Evolutionary conservation across 1,140 invertebrate species (phyloP).

Genomic region (Drosophila watanabei): DNA sequence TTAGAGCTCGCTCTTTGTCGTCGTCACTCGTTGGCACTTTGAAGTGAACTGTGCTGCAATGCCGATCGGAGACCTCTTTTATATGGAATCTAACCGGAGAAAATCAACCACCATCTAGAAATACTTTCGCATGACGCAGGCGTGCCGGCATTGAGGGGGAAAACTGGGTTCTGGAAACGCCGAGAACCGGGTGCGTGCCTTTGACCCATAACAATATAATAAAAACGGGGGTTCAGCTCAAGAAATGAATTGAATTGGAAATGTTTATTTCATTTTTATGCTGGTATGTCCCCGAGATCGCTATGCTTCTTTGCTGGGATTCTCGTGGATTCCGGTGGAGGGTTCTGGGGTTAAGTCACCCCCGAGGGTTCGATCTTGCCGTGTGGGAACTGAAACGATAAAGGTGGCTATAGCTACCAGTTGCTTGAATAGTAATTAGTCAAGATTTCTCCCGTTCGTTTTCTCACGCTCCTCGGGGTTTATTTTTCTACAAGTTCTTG

Average conservation of each 20-base stretch:
- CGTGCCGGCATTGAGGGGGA: conserved; percentile 54
- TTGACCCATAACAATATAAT: conserved; percentile 64
- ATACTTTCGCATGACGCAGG: conserved; percentile 82
- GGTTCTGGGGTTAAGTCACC: conserved; percentile 51
- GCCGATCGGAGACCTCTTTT: conserved; percentile 59
- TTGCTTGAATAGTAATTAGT: conserved; percentile 75
- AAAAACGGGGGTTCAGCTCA: conserved; percentile 64
- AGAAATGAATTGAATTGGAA: conserved; percentile 70
- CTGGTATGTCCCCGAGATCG: conserved; percentile 51
- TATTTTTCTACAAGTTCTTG: conserved; percentile 17
- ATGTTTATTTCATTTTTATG: conserved; percentile 73
- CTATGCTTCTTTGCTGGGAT: conserved; percentile 19
- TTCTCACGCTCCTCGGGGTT: conserved; percentile 63
- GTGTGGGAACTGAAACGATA: conserved; percentile 64
- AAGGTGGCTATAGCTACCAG: conserved; percentile 31
- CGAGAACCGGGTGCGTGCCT: conserved; percentile 60
- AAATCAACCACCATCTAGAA: conserved; percentile 68
- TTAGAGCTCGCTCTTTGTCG: conserved; percentile 14
- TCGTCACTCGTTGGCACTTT: conserved; percentile 47
- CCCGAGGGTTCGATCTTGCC: conserved; percentile 29
- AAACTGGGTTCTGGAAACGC: conserved; percentile 7
- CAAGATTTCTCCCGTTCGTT: conserved; percentile 64
- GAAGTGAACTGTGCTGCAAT: conserved; percentile 55
- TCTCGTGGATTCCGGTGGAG: conserved; percentile 43
- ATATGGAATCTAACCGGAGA: conserved; percentile 31